These are phyloP conservation scores for Chloropsis hardwickii DNA, from an alignment of 2,113 vertebrate species.

Conservation along the genomic window DNA sequence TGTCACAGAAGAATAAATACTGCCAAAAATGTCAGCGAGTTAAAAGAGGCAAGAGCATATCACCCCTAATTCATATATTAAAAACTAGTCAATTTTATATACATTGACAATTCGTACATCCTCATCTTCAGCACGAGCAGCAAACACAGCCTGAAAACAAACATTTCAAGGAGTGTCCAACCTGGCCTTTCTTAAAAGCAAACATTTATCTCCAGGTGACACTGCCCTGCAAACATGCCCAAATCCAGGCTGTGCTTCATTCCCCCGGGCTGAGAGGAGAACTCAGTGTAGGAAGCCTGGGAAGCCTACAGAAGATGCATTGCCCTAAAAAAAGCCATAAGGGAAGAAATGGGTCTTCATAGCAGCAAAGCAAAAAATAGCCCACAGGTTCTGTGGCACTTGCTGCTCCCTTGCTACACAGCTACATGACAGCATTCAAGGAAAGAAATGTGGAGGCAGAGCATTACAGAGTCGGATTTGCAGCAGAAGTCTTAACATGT, in stretches of 20 bases:
- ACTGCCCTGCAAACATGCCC: background rate
- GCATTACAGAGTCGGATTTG: background rate
- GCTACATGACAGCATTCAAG: background rate
- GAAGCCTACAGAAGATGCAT: background rate
- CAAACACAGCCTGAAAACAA: background rate
- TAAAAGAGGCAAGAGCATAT: background rate
- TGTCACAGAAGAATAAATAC: background rate
- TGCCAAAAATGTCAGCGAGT: background rate
- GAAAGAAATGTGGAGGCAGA: background rate
- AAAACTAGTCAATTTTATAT: background rate
- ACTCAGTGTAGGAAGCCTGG: background rate
- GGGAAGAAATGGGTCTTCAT: background rate
- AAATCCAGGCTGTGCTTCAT: background rate
- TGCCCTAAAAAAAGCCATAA: background rate
- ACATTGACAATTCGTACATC: background rate
- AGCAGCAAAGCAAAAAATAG: background rate
- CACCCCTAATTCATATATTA: background rate
- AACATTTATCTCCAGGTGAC: background rate
- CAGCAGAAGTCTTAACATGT: background rate
- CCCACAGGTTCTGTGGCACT: background rate
- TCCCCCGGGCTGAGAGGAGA: background rate
- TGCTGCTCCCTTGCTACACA: background rate
- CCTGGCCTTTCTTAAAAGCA: background rate
- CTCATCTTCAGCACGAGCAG: background rate
- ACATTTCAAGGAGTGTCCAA: background rate